A percentile compares a stretch with the other conserved stretches of the same genome.
These are phyloP conservation scores for Acronicta leporina DNA, from an alignment of 2,888 invertebrate genomes.

Conservation along the genomic window DNA sequence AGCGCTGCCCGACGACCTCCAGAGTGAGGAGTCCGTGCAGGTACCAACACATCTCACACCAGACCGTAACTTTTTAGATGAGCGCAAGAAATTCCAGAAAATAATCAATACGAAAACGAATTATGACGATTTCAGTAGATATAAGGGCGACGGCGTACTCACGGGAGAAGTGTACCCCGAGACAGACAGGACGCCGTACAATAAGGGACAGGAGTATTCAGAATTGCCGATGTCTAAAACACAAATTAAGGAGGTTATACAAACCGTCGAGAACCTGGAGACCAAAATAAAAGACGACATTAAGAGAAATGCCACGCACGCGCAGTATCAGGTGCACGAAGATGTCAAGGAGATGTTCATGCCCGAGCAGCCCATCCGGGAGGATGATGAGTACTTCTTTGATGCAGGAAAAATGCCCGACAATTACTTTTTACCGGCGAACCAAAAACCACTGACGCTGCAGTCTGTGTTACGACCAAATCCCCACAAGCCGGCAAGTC, in stretches of 20 bases:
- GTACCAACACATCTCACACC: constrained; percentile 91
- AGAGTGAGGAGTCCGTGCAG: constrained; percentile 89
- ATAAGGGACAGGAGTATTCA: constrained; percentile 73
- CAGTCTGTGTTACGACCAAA: constrained; percentile 82
- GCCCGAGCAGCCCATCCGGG: constrained; percentile 76
- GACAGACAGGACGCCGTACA: constrained; percentile 62
- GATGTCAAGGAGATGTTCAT: constrained; percentile 72
- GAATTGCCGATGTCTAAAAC: constrained; percentile 82
- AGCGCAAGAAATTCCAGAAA: constrained; percentile 80
- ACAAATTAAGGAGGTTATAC: constrained; percentile 83
- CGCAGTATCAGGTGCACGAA: constrained; percentile 80
- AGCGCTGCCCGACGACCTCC: constrained; percentile 75
- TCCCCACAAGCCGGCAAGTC: constrained; percentile 67
- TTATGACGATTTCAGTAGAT: constrained; percentile 87
- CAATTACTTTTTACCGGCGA: constrained; percentile 75
- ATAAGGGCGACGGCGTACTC: constrained; percentile 69
- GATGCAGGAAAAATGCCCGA: constrained; percentile 73
- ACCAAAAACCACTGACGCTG: constrained; percentile 81
- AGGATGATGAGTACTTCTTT: constrained; percentile 78
- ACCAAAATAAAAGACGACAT: constrained; percentile 74
- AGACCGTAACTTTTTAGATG: constrained; percentile 87
- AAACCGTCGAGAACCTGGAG: constrained; percentile 82
- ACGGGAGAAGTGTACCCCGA: constrained; percentile 71
- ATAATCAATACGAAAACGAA: constrained; percentile 84
- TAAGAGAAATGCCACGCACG: constrained; percentile 67